A percentile compares a stretch with the other conserved stretches of the same genome.
Conservation (phyloP, 2,888 invertebrate genomes). For the Tribolium freemani region DNA sequence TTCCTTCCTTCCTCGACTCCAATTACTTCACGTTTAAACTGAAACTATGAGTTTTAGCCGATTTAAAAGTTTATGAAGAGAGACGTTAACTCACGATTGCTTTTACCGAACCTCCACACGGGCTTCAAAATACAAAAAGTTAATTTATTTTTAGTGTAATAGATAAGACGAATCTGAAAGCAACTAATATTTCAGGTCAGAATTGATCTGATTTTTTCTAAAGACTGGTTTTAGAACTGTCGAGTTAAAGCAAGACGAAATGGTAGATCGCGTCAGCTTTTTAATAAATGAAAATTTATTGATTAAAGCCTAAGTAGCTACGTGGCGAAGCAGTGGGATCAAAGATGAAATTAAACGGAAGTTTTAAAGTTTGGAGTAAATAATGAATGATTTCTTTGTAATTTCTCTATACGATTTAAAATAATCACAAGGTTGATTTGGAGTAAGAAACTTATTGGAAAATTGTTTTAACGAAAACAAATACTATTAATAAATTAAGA, state of each 20-base stretch:
- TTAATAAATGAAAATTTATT: slow-evolving; percentile 30
- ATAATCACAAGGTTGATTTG: background rate
- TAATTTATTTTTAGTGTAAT: background rate
- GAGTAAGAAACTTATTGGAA: background rate
- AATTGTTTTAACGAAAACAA: background rate
- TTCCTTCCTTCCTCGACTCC: background rate
- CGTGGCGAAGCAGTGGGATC: slow-evolving; percentile 8
- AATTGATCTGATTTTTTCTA: background rate
- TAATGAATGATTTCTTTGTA: slow-evolving; percentile 1
- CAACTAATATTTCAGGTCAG: background rate
- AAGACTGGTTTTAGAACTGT: background rate
- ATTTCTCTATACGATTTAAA: background rate
- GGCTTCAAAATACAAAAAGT: background rate
- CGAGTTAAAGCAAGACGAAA: slow-evolving; percentile 8
- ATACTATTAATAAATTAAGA: background rate
- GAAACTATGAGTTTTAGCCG: slow-evolving; percentile 45
- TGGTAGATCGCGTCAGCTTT: slow-evolving; percentile 3
- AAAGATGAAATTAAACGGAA: slow-evolving; percentile 5
- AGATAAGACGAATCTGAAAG: background rate
- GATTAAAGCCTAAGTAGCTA: slow-evolving; percentile 12
- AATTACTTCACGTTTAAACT: slow-evolving; percentile 40
- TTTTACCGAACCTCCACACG: slow-evolving; percentile 35
- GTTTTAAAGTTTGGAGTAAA: slow-evolving; percentile 6
- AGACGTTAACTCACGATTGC: slow-evolving; percentile 41
- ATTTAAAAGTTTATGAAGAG: slow-evolving; percentile 51